phyloP scores from a whole-genome alignment of 1,140 invertebrate species.

The Euwallacea fornicatus region DNA sequence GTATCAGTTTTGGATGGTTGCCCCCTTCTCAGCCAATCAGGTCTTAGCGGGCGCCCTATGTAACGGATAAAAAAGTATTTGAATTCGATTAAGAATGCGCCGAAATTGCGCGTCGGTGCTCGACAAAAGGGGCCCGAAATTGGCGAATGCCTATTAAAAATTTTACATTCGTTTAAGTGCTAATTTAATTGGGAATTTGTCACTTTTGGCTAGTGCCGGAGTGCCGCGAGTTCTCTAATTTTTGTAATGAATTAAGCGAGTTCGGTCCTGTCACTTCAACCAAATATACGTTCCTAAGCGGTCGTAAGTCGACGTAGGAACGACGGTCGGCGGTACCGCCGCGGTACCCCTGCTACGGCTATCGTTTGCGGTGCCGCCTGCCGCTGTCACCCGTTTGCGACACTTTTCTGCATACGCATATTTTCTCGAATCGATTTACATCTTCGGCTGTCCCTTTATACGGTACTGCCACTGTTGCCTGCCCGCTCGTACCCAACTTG shows the following conservation, averaged over 20 bases:
- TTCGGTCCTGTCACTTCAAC: constrained; percentile 9
- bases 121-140: too few species aligned
- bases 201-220: too few species aligned
- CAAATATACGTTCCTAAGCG: constrained; percentile 20
- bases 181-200: too few species aligned
- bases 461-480: constrained; percentile 8
- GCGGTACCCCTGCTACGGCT: constrained; percentile 21
- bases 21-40: too few species aligned
- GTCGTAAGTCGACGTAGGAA: constrained; percentile 4
- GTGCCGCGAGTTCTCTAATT: background rate
- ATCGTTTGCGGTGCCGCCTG: constrained; percentile 22
- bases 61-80: too few species aligned
- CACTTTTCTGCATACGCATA: constrained; percentile 33
- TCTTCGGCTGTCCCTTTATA: constrained; percentile 23
- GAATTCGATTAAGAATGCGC: too few species aligned
- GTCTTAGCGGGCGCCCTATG: too few species aligned
- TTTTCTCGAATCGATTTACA: constrained; percentile 29
- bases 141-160: too few species aligned
- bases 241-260: constrained; percentile 3
- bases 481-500: background rate
- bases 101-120: too few species aligned
- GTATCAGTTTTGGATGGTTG: too few species aligned
- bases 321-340: constrained; percentile 7
- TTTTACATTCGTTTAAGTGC: too few species aligned
- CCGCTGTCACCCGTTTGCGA: constrained; percentile 23